Base-by-base conservation (phyloP, 2,888 invertebrate species). In the Chrysomela aeneicollis region DNA sequence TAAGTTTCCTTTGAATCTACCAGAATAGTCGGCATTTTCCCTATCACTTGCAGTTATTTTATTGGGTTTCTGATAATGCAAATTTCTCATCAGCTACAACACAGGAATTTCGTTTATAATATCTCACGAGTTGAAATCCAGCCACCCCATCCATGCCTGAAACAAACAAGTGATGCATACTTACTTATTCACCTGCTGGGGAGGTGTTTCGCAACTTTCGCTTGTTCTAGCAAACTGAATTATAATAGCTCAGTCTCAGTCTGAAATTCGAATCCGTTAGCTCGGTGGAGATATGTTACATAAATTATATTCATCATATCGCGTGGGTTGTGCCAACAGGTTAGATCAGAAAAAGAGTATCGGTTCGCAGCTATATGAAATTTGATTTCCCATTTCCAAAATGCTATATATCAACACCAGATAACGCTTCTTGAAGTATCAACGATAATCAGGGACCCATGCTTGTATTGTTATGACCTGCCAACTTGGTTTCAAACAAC, bases 221-320 rank as follows among this genome's bases (percentile, higher is more conserved):
- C 42, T 12, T 42, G 42, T 12, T 42, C 15, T 1, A 42, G 42
- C 42, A 42, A 65, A 61, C 57, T 54, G 52, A 67, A 67, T 67
- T 67, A 61, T 61, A 61, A 64, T 61, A 61, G 54, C 64, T 59
- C 55, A 61, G 54, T 63, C 59, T 49, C 61, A n/a, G 64, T 62
- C 67, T 64, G 61, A 61, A 64, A 64, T 67, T 59, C 64, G 54
- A 58, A 46, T 53, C 63, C 37, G 21, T 42, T 15, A 15, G 42
- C 42, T 42, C 15, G n/a, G 42, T 15, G 4, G n/a, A 15, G 42
- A 15, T 42, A 12, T 42, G n/a, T 42, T 42, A 42, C 12, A 15
- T 15, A 42, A 42, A 42, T 42, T 15, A 42, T 42, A 15, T 42
- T 42, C 15, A 42, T n/a, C 42, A 42, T 42, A 42, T 42, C n/a